Base-by-base conservation (phyloP, 2,888 invertebrate genomes). In the Shargacucullia verbasci region DNA sequence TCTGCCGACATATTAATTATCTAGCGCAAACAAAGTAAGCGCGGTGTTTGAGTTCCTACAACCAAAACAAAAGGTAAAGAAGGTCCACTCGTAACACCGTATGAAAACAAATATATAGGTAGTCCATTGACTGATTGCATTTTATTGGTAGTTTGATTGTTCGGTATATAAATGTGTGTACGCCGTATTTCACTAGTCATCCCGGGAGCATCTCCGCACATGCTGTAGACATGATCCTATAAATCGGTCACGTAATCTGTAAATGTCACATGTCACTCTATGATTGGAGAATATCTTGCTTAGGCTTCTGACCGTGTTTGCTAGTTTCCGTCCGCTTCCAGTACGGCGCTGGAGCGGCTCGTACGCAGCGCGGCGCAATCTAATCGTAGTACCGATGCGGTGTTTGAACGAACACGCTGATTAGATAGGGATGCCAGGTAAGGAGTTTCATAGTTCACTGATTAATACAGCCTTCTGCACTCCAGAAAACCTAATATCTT, bases 1-100 rank as follows among this genome's bases (percentile, higher is more conserved):
- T n/a, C 58, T 38, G 66, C 38, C 75, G 73, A 80, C 78, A 73
- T 79, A 79, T 83, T 87, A 85, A 87, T 86, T 87, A 87, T 83
- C 79, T 76, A 76, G 73, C 55, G 71, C 80, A 85, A 87, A 87
- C 85, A 85, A 78, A 78, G 78, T 76, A 75, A 68, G 74, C 74
- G 74, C 76, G 72, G 66, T 76, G 62, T 59, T 78, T 69, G 61
- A 56, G 27, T 60, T 37, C 49, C 52, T 9, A 10, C 50, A 29
- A 9, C 4, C 29, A 12, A 8, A 2, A 7, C 12, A 12, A 15
- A n/a, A 2, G 1, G 10, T 6, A 10, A 1, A 47, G 38, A 47
- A 47, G 15, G 12, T 31, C 6, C 29, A 47, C n/a, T 29, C 11
- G n/a, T 1, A 31, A 27, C 10, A 25, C 6, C 5, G 5, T 9